These are phyloP conservation scores for Ypsolopha sequella DNA, from an alignment of 2,888 invertebrate species.

Conservation along the genomic window DNA sequence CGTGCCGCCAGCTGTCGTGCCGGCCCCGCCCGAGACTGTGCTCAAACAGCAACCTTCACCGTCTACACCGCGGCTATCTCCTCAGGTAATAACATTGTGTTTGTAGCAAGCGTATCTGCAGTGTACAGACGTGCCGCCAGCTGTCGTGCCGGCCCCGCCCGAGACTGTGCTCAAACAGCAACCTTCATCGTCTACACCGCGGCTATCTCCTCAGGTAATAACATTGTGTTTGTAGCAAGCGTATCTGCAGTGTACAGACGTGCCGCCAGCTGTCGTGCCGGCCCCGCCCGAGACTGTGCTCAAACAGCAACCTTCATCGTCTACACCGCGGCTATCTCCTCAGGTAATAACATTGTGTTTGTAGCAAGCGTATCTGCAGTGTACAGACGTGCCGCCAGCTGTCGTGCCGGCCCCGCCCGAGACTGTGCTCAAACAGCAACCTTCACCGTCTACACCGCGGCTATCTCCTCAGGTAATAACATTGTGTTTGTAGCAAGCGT, in stretches of 20 bases:
- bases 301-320: constrained; percentile 57
- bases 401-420: constrained; percentile 14
- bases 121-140: constrained; percentile 7
- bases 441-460: constrained; percentile 51
- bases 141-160: constrained; percentile 12
- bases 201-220: constrained; percentile 51
- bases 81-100: constrained; percentile 34
- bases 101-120: constrained; percentile 1
- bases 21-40: constrained; percentile 31
- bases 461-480: constrained; percentile 48
- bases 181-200: constrained; percentile 51
- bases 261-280: constrained; percentile 10
- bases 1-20: constrained; percentile 10
- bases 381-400: constrained; percentile 8
- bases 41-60: constrained; percentile 58
- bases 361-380: neutral
- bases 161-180: constrained; percentile 54
- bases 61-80: constrained; percentile 48
- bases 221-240: neutral
- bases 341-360: constrained; percentile 30
- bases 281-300: constrained; percentile 34
- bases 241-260: constrained; percentile 3
- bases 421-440: constrained; percentile 56
- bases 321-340: constrained; percentile 49
- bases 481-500: constrained; percentile 2